Evolutionary conservation across 2,888 invertebrate genomes (phyloP), one percentile per base, ranked within the genome.

Genomic region (Pomacea canaliculata): DNA sequence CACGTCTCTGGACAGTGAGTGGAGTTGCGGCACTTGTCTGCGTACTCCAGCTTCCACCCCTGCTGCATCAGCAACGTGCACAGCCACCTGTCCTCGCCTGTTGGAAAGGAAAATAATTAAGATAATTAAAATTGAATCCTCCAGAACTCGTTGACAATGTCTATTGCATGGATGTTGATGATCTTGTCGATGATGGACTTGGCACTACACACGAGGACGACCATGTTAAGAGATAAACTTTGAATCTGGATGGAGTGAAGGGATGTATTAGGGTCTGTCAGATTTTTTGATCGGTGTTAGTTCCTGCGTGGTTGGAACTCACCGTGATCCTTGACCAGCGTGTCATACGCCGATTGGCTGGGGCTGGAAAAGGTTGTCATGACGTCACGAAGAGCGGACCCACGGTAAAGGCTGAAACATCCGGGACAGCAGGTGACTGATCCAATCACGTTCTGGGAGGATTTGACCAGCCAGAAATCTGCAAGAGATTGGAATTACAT

Each of bases 391-490:
- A 85, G 76, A 46, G 85, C 85, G n/a, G 73, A 68, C 13, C 83
- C 85, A 27, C 85, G 80, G 75, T 85, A 85, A 13, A 85, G 73
- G 70, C 84, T 84, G 78, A 85, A 85, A 76, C 84, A 84, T 65
- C 84, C 85, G 13, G 85, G 85, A 68, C 85, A 85, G 71, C 85
- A 85, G 73, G 84, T 85, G 23, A 85, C 85, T 19, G 83, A 84
- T 13, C 84, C 85, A 27, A 85, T 84, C 18, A 84, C 81, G 77
- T 84, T 85, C 73, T 85, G 84, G 3, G 84, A 84, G 19, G 83
- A 81, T 71, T 85, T 85, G 69, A 84, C 84, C 79, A 85, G 79
- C 85, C 85, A 85, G 76, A 85, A 85, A 78, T 84, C 85, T 85
- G 78, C 65, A 79, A 67, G 60, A 46, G 19, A 66, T 65, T 16